Evolutionary conservation across 1,140 invertebrate species (phyloP).

Genomic region (Zelostemma sp.): DNA sequence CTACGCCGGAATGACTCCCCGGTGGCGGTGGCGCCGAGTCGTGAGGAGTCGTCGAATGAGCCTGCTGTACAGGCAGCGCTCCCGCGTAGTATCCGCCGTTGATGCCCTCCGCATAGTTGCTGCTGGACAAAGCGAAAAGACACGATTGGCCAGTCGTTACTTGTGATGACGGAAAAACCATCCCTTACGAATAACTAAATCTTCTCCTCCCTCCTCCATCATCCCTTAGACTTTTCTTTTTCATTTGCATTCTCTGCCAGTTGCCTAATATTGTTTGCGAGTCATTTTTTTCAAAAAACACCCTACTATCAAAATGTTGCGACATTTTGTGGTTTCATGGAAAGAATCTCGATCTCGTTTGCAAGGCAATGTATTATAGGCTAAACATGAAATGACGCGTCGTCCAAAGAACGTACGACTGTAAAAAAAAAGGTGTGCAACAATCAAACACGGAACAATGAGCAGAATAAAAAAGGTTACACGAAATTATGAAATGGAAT

Average conservation of each 20-base stretch:
- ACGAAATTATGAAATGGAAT: conserved; percentile 41
- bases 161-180: no score
- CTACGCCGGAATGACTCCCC: conserved; percentile 69
- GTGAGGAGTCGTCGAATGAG: conserved; percentile 82
- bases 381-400: conserved; percentile 16
- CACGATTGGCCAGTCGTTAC: conserved; percentile 27
- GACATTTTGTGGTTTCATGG: no score
- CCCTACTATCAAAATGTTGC: no score
- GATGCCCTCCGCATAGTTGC: conserved; percentile 75
- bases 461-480: conserved; percentile 41
- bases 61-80: conserved; percentile 79
- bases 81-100: conserved; percentile 81
- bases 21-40: conserved; percentile 75
- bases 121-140: conserved; percentile 68
- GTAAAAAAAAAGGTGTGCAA: neutral
- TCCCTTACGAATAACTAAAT: no score
- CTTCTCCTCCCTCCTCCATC: no score
- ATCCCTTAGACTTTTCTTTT: no score
- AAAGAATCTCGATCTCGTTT: no score
- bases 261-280: no score
- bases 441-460: conserved; percentile 10
- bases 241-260: no score
- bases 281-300: no score
- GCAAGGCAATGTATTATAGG: conserved; percentile 46
- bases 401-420: no score